Base-by-base conservation (phyloP, 2,888 invertebrate species). In the Dascillus cervinus region DNA sequence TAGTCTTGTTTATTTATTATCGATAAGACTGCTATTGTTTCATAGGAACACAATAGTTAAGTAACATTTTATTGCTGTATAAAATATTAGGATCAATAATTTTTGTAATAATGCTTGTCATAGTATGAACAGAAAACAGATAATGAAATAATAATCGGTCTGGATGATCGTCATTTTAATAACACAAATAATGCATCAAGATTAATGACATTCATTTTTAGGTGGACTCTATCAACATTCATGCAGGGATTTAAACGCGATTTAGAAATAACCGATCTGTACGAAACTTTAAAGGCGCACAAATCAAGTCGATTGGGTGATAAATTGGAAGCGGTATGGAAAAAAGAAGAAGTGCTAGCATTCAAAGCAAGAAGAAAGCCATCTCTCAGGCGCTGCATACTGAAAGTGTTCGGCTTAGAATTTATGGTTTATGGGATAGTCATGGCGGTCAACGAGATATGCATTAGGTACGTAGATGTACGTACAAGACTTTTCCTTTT, bases 141-240 rank as follows among this genome's bases (percentile, higher is more conserved):
- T n/a, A n/a, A n/a, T n/a, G n/a, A n/a, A n/a, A n/a, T n/a, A n/a
- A n/a, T n/a, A n/a, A n/a, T n/a, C n/a, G n/a, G n/a, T n/a, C n/a
- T n/a, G n/a, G n/a, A n/a, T n/a, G n/a, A n/a, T n/a, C n/a, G n/a
- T n/a, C n/a, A n/a, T n/a, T n/a, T n/a, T n/a, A n/a, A n/a, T n/a
- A n/a, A n/a, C n/a, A n/a, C n/a, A n/a, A n/a, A n/a, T n/a, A n/a
- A n/a, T n/a, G n/a, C n/a, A n/a, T n/a, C n/a, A n/a, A n/a, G n/a
- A n/a, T n/a, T n/a, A n/a, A n/a, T n/a, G n/a, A n/a, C n/a, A n/a
- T n/a, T n/a, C n/a, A n/a, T n/a, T n/a, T 65, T 31, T 60, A 84
- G 83, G 54, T 84, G 81, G 75, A 73, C 81, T 1, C 58, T 80
- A 32, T 77, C 78, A 46, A 75, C 76, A 2, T 82, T 84, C 52